Conservation (phyloP, 2,113 vertebrate species). For the Tapirus terrestris region DNA sequence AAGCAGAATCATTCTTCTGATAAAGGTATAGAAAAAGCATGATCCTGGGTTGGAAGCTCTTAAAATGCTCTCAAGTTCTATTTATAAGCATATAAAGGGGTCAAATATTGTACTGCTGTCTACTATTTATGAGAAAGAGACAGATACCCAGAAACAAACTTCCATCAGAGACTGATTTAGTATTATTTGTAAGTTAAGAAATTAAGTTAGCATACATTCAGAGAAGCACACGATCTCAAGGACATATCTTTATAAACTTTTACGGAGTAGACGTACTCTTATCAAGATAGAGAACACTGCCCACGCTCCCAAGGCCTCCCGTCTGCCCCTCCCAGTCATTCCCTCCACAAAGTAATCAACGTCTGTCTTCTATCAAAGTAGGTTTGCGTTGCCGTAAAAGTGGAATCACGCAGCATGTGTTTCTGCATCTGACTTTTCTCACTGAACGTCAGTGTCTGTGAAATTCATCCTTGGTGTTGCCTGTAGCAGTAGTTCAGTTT, state of each 20-base stretch:
- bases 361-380: background rate
- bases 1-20: background rate
- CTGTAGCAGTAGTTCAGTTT: background rate
- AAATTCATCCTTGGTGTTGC: background rate
- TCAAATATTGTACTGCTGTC: background rate
- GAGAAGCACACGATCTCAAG: background rate
- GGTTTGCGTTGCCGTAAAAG: background rate
- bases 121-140: background rate
- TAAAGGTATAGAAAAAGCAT: background rate
- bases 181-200: conserved; percentile 36
- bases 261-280: background rate
- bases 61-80: background rate
- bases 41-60: background rate
- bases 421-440: background rate
- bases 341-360: background rate
- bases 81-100: background rate
- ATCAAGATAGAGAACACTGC: background rate
- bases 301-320: background rate
- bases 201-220: background rate
- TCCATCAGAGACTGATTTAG: background rate
- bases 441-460: background rate
- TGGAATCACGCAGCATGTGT: background rate
- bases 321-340: background rate
- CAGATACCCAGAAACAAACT: background rate
- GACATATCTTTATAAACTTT: background rate